Evolutionary conservation across 2,888 invertebrate species (phyloP), one percentile per base, ranked within the genome.

Genomic region (Lysandra coridon): DNA sequence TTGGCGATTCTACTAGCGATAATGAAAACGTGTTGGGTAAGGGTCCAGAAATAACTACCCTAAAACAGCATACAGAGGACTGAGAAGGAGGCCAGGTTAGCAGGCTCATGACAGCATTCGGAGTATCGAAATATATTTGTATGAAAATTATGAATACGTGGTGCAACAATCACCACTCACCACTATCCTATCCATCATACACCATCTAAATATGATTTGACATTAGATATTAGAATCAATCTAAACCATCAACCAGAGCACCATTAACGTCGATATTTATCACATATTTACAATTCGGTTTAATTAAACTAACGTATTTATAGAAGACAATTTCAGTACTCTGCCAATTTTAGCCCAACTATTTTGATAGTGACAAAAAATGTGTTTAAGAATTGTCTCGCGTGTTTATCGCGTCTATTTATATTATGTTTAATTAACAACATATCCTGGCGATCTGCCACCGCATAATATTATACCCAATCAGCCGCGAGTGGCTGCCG

Each of bases 281-380:
- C 33, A 33, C 33, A 33, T 37, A 37, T 69, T 69, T 33, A 33
- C 69, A 23, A 64, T 33, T 69, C 4, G 30, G 2, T 12, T 64
- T 6, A 23, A 33, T 53, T 76, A 76, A 53, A 53, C 6, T 23
- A 4, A n/a, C 3, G 4, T 44, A 74, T 74, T 40, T 74, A 44
- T 74, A 74, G 40, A 44, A 74, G 7, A 23, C 74, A 74, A 74
- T 44, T 44, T 40, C 74, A 40, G 14, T 75, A 30, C 75, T 75
- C 44, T 14, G 76, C 76, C 76, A 76, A 33, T 76, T 76, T 76
- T 76, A 76, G 57, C 53, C 23, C 30, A 76, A 76, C 76, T 76
- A 76, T 76, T 76, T 76, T 30, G 53, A 74, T 76, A 57, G 76
- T 33, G 33, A 23, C 53, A 57, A 49, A 14, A 76, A 76, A 76